Conservation (phyloP, 2,113 vertebrate genomes). For the Thalassarche chlororhynchos region DNA sequence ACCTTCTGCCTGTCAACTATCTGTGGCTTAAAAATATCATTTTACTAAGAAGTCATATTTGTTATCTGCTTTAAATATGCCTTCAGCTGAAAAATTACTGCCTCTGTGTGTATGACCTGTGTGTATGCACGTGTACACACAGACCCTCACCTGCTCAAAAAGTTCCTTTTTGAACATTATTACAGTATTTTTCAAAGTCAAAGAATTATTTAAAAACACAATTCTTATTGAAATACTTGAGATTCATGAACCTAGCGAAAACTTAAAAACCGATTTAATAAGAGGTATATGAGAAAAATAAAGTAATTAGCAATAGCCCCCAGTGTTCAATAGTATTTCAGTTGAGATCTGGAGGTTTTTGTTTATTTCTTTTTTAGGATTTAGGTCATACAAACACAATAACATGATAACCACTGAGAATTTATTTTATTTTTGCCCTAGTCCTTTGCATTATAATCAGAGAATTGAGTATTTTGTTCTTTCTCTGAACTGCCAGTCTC, state of each 20-base stretch:
- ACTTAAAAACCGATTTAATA: neutral
- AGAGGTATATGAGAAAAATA: neutral
- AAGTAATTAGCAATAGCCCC: neutral
- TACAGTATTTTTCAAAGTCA: neutral
- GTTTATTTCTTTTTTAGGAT: neutral
- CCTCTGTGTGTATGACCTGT: neutral
- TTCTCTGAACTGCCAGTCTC: neutral
- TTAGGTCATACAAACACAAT: neutral
- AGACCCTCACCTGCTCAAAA: neutral
- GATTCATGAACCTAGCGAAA: neutral
- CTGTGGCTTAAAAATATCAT: neutral
- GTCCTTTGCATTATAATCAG: neutral
- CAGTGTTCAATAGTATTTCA: neutral
- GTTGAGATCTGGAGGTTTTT: neutral
- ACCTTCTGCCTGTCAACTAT: neutral
- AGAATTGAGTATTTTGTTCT: neutral
- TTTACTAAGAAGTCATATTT: neutral
- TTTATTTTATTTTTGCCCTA: neutral
- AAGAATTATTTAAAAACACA: neutral
- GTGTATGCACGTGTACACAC: neutral
- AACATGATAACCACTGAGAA: neutral
- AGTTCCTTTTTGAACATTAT: neutral
- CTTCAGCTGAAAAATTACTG: neutral
- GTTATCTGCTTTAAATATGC: neutral
- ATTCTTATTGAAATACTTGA: neutral